phyloP scores from a whole-genome alignment of 2,113 vertebrate genomes.

The Cebus imitator region DNA sequence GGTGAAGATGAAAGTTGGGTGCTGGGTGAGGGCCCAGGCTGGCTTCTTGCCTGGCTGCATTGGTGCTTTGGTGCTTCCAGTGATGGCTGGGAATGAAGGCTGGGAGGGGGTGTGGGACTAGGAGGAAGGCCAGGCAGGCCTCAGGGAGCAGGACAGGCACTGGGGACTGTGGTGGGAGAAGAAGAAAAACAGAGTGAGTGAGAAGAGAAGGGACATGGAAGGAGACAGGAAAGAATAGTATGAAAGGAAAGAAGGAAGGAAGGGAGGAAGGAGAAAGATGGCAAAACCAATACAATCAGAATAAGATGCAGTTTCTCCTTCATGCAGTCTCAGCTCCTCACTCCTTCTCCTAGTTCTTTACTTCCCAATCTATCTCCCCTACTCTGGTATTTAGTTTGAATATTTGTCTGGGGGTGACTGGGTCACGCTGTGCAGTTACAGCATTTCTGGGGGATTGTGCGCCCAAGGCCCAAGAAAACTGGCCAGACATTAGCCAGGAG shows the following conservation, averaged over 20 bases:
- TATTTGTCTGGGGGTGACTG: constrained; percentile 15
- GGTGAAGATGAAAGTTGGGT: constrained; percentile 75
- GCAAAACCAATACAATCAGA: background rate
- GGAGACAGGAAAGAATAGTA: accelerated
- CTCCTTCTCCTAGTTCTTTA: background rate
- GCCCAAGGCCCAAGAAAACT: background rate
- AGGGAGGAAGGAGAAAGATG: background rate
- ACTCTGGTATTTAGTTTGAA: background rate
- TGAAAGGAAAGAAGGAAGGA: background rate
- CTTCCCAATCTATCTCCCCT: background rate
- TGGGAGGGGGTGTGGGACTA: background rate
- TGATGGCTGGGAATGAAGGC: constrained; percentile 26
- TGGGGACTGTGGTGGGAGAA: background rate
- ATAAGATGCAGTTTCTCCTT: background rate
- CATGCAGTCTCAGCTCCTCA: background rate
- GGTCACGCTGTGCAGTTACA: background rate
- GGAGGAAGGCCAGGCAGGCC: constrained; percentile 46
- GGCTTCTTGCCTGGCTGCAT: constrained; percentile 60
- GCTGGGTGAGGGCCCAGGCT: constrained; percentile 72
- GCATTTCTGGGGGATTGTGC: background rate
- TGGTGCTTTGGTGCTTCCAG: constrained; percentile 55
- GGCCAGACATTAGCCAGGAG: background rate
- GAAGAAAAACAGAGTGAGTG: background rate
- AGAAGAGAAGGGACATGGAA: background rate
- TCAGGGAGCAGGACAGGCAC: background rate